phyloP scores from a whole-genome alignment of 2,797 vertebrate genomes.

The Cyclura pinguis region DNA sequence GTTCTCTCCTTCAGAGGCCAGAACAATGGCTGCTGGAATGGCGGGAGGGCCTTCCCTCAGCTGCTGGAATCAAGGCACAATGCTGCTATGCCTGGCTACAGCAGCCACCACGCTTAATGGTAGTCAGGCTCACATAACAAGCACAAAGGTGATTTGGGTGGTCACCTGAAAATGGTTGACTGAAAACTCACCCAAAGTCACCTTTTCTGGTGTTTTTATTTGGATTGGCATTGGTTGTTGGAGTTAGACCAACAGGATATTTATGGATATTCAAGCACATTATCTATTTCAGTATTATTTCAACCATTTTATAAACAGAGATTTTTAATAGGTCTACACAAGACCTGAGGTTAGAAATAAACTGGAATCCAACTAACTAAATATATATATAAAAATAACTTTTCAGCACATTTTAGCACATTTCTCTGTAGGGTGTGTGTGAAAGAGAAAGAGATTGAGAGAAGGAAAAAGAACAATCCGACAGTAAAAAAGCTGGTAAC shows the following conservation, averaged over 20 bases:
- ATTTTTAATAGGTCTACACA: neutral
- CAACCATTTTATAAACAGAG: neutral
- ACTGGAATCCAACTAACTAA: neutral
- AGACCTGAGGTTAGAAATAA: neutral
- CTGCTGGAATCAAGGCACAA: too few species aligned
- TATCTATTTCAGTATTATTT: conserved; percentile 2
- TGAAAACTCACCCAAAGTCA: neutral
- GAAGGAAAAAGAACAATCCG: neutral
- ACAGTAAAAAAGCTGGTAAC: neutral
- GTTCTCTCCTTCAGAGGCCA: too few species aligned
- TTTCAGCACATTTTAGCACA: neutral
- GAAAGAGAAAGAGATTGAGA: neutral
- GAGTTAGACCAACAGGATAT: neutral
- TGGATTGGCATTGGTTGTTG: neutral
- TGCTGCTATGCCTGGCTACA: too few species aligned
- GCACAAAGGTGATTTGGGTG: neutral
- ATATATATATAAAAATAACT: conserved; percentile 27
- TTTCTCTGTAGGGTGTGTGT: neutral
- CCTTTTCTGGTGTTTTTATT: neutral
- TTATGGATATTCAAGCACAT: neutral
- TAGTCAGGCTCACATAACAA: neutral
- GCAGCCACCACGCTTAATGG: neutral
- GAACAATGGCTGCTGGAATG: too few species aligned
- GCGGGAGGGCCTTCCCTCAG: too few species aligned
- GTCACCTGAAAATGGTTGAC: neutral